Conservation (phyloP, 1,140 invertebrate species). For the Triops longicaudatus region DNA sequence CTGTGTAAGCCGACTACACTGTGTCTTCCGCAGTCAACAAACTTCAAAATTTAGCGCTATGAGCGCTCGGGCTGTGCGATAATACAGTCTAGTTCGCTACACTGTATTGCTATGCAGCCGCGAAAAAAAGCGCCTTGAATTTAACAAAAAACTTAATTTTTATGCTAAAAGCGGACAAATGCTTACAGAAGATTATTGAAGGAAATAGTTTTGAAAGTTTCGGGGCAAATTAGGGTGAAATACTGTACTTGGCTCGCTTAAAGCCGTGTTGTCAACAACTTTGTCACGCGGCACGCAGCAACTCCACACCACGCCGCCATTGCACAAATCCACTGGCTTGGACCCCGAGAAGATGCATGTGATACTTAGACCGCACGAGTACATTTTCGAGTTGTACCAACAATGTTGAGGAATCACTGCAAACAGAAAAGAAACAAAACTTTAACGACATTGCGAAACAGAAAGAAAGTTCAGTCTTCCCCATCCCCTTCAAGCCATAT, state of each 20-base stretch:
- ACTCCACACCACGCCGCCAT: conserved; percentile 85
- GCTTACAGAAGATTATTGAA: not conserved
- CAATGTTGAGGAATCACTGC: conserved; percentile 87
- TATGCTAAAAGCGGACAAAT: too few relatives aligned
- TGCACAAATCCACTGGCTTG: conserved; percentile 77
- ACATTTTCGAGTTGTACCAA: conserved; percentile 76
- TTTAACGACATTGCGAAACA: not conserved
- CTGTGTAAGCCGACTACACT: too few relatives aligned
- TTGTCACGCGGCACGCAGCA: conserved; percentile 77
- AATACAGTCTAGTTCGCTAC: too few relatives aligned
- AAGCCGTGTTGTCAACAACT: conserved; percentile 41
- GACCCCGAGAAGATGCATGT: conserved; percentile 79
- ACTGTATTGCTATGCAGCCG: too few relatives aligned
- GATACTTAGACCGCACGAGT: conserved; percentile 80
- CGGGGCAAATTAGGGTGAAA: not conserved
- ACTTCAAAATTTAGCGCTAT: too few relatives aligned
- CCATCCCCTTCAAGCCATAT: too few relatives aligned
- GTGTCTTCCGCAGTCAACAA: too few relatives aligned
- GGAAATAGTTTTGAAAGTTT: not conserved
- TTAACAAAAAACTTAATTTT: too few relatives aligned
- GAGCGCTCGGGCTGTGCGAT: too few relatives aligned
- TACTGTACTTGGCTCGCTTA: conserved; percentile 79
- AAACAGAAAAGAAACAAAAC: conserved; percentile 31
- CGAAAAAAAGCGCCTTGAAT: too few relatives aligned
- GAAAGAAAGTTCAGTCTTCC: not conserved